Base-by-base conservation (phyloP, 2,888 invertebrate species). In the Drosophila mayaguana region DNA sequence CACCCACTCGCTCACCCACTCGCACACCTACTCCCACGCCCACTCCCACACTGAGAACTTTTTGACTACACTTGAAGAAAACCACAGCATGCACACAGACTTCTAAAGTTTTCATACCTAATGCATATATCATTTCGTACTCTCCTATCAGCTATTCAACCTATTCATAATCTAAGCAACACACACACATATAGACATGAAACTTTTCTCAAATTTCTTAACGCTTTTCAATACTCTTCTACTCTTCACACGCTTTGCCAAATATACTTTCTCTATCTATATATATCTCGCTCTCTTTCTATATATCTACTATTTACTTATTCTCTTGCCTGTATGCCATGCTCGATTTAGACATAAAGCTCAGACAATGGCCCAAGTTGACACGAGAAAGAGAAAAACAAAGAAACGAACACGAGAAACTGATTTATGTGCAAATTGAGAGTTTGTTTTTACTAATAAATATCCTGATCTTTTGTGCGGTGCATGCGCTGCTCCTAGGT, bases 401-500 rank as follows among this genome's bases (percentile, higher is more conserved):
- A 20, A 14, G 2, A 43, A 43, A 20, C 38, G 1, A 34, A 72
- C 57, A 62, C 59, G 40, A 16, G 54, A 54, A 3, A 38, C 25
- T 38, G 14, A 20, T 18, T 53, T 38, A 38, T 25, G 2, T 34
- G 25, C 2, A 38, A 9, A 40, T 43, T 22, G n/a, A 3, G 42
- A 20, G 11, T 43, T n/a, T 14, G 46, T 20, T 12, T 32, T 28
- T 57, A 75, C 62, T 78, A 75, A 78, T 66, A 20, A 54, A 5
- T 45, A 16, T 45, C 3, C 34, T 43, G 28, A 46, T 59, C 8
- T 36, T 61, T 54, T 55, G 40, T 48, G 22, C 43, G 43, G 18
- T 40, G 43, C 8, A 11, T n/a, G 34, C 48, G n/a, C 38, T 34
- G 42, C 11, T 51, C 38, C 4, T 74, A 98, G 98, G 97, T 92